These are phyloP conservation scores for Meloidogyne floridensis DNA, from an alignment of 1,140 invertebrate species.

Conservation along the genomic window DNA sequence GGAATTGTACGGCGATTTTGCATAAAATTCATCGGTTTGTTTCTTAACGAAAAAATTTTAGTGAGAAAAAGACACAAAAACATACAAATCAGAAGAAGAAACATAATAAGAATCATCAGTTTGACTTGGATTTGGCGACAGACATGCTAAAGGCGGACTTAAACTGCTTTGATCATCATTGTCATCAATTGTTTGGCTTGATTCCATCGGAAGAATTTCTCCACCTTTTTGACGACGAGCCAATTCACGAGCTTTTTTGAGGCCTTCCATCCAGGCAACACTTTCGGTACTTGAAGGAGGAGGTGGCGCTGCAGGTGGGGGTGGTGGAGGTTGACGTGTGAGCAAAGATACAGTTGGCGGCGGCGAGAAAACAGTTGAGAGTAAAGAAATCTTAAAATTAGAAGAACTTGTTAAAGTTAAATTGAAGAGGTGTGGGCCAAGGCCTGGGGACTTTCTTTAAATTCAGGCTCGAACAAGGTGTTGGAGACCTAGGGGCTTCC, in stretches of 20 bases:
- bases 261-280: constrained; percentile 20
- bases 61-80: neutral
- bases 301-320: neutral
- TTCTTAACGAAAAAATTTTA: neutral
- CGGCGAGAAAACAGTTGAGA: constrained; percentile 23
- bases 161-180: neutral
- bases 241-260: constrained; percentile 17
- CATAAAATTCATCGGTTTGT: neutral
- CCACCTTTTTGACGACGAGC: constrained; percentile 15
- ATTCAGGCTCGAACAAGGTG: too few species aligned
- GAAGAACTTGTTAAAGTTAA: neutral
- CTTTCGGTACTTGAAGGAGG: constrained; percentile 20
- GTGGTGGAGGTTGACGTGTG: neutral
- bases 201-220: neutral
- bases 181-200: neutral
- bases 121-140: neutral
- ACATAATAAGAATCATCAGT: neutral
- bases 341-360: constrained; percentile 2
- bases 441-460: too few species aligned
- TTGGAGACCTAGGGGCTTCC: too few species aligned
- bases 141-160: neutral
- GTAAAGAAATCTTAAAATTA: constrained; percentile 22
- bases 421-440: too few species aligned
- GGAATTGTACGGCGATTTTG: constrained; percentile 13
- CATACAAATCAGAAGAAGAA: neutral